A percentile compares a stretch with the other conserved stretches of the same genome.
Conservation (phyloP, 2,888 invertebrate genomes). For the Lasioglossum oenotherae region DNA sequence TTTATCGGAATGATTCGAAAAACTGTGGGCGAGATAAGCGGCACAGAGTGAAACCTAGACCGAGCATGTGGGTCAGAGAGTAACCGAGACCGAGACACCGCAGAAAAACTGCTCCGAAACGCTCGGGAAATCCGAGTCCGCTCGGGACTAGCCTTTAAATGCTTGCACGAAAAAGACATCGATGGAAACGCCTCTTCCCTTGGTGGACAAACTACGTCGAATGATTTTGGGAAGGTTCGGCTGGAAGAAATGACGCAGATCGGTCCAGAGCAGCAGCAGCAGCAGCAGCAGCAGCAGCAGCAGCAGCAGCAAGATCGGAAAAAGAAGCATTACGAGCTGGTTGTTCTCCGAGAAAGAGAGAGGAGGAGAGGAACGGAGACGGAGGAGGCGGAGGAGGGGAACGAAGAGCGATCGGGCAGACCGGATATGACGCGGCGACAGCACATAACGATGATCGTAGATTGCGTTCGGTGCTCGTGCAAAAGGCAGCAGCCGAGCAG, state of each 20-base stretch:
- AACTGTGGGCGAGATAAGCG: slow-evolving; percentile 41
- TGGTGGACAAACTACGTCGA: too few relatives aligned
- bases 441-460: slow-evolving; percentile 79
- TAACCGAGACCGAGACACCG: background rate
- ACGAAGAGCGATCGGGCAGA: slow-evolving; percentile 52
- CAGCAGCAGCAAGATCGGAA: slow-evolving; percentile 21
- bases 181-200: background rate
- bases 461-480: slow-evolving; percentile 71
- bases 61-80: slow-evolving; percentile 38
- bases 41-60: slow-evolving; percentile 46
- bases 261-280: slow-evolving; percentile 12
- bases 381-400: background rate
- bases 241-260: background rate
- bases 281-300: slow-evolving; percentile 8
- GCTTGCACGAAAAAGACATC: background rate
- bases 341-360: background rate
- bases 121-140: too few relatives aligned
- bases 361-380: too few relatives aligned
- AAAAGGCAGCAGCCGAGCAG: slow-evolving; percentile 60
- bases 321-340: slow-evolving; percentile 27
- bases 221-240: background rate
- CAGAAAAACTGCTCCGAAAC: slow-evolving; percentile 32
- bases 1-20: slow-evolving; percentile 51
- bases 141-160: background rate
- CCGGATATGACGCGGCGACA: slow-evolving; percentile 78